Percentiles rank a stretch among this genome's conserved stretches.
Conservation (phyloP, 2,888 invertebrate species). For the Ennomos erosarius region DNA sequence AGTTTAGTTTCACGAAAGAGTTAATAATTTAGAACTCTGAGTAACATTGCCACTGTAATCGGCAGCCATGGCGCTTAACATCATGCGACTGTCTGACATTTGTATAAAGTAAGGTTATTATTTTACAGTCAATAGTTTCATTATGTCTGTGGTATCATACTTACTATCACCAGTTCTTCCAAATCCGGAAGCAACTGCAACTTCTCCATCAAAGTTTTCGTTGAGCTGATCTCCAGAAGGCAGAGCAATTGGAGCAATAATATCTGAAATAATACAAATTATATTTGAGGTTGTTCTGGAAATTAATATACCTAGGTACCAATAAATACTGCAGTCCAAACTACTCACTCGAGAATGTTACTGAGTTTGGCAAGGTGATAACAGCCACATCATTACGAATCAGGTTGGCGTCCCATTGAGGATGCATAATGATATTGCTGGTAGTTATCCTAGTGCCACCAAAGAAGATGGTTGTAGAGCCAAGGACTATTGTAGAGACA, state of each 20-base stretch:
- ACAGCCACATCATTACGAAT: conserved; percentile 11
- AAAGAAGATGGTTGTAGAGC: conserved; percentile 1
- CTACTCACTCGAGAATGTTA: not conserved
- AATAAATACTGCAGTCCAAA: not conserved
- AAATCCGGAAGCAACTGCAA: conserved; percentile 55
- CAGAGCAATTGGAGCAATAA: conserved; percentile 45
- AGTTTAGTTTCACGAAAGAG: too few species aligned
- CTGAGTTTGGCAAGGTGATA: not conserved
- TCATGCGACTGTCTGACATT: too few species aligned
- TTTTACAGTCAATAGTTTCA: conserved; percentile 3
- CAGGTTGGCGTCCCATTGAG: not conserved
- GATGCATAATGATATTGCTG: conserved; percentile 1
- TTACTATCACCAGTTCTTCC: conserved; percentile 48
- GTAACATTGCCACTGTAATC: too few species aligned
- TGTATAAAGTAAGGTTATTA: not conserved
- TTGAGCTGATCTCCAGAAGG: conserved; percentile 44
- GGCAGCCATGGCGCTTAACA: too few species aligned
- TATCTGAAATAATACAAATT: conserved; percentile 35
- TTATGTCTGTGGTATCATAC: not conserved
- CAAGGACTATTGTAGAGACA: not conserved
- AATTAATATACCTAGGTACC: too few species aligned
- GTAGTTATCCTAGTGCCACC: conserved; percentile 5
- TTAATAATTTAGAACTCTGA: too few species aligned
- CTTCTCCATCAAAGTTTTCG: conserved; percentile 44
- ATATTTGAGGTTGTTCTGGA: too few species aligned